Conservation (phyloP, 2,888 invertebrate species). For the Epirrhoe tristata region DNA sequence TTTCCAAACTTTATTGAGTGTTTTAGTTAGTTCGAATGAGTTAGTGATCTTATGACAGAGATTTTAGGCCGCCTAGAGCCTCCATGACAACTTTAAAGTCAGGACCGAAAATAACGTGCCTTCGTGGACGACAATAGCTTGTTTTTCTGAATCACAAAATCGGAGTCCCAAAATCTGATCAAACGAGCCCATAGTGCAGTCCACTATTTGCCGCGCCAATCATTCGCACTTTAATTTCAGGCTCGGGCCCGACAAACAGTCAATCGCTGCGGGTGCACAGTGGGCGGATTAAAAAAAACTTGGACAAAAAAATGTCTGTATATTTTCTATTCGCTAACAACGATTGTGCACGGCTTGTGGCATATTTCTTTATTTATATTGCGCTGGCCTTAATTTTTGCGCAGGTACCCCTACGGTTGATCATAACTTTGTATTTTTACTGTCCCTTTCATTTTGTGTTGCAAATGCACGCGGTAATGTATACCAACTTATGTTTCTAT, state of each 20-base stretch:
- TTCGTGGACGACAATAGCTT: too few relatives aligned
- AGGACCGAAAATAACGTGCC: too few relatives aligned
- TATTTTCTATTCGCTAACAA: constrained; percentile 35
- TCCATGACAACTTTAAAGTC: too few relatives aligned
- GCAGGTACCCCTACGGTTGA: not conserved
- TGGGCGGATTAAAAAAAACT: constrained; percentile 41
- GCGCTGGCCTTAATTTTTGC: constrained; percentile 15
- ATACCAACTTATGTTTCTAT: not conserved
- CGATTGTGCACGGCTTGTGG: constrained; percentile 26
- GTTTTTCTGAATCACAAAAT: not conserved
- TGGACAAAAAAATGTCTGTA: constrained; percentile 37
- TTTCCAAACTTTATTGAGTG: not conserved
- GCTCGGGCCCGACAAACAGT: constrained; percentile 46
- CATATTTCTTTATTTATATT: constrained; percentile 23
- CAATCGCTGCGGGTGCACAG: constrained; percentile 43
- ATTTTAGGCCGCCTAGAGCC: too few relatives aligned
- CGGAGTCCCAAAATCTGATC: not conserved
- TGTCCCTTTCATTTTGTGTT: not conserved
- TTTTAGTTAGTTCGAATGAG: not conserved
- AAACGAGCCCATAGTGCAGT: constrained; percentile 17
- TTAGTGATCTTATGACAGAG: too few relatives aligned
- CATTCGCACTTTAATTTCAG: constrained; percentile 45
- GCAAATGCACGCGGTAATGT: not conserved
- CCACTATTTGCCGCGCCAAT: constrained; percentile 36
- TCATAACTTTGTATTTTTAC: constrained; percentile 5